These are phyloP conservation scores for Dendrolimus pini DNA, from an alignment of 2,888 invertebrate genomes.

Conservation along the genomic window DNA sequence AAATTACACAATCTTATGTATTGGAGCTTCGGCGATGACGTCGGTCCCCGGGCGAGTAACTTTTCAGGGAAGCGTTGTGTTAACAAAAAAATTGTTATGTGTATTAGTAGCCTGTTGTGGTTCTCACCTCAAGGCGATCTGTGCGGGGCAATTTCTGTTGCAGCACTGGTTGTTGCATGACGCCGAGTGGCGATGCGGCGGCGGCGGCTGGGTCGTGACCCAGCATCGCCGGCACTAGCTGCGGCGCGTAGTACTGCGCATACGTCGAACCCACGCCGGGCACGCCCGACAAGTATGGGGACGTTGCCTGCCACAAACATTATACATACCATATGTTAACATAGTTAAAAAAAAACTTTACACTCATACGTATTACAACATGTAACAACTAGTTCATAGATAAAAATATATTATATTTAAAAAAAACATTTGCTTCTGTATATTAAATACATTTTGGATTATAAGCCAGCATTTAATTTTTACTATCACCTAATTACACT, in stretches of 20 bases:
- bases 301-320: conserved; percentile 81
- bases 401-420: too few species aligned
- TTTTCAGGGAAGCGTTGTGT: conserved; percentile 45
- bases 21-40: conserved; percentile 10
- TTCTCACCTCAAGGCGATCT: conserved; percentile 96
- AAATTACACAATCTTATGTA: background rate
- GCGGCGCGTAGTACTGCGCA: conserved; percentile 93
- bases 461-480: conserved; percentile 11
- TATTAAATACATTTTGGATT: conserved; percentile 12
- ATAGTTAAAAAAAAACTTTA: too few species aligned
- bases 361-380: too few species aligned
- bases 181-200: conserved; percentile 87
- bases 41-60: conserved; percentile 53
- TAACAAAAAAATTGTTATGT: background rate
- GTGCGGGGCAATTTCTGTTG: conserved; percentile 96
- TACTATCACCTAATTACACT: background rate
- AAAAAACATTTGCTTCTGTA: background rate
- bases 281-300: conserved; percentile 94
- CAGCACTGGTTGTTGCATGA: conserved; percentile 91
- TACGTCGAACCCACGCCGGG: conserved; percentile 93
- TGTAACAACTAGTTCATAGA: too few species aligned
- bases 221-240: conserved; percentile 93
- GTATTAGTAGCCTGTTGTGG: conserved; percentile 25
- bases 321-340: background rate
- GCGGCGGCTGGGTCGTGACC: conserved; percentile 89